Conservation (phyloP, 2,797 vertebrate species). For the Pagetopsis macropterus region DNA sequence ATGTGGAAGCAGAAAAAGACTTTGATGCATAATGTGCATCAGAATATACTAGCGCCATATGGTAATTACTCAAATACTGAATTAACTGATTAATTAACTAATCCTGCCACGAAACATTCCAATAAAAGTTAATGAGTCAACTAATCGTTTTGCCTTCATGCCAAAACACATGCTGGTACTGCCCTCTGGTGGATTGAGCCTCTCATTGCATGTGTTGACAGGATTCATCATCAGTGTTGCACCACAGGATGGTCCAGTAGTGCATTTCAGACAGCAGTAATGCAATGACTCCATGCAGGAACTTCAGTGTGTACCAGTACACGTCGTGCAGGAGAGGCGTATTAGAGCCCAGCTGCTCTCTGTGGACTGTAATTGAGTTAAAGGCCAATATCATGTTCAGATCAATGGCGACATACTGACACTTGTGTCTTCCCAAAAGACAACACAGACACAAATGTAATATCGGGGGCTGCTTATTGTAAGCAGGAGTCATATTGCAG, state of each 20-base stretch:
- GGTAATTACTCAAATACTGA: conserved; percentile 31
- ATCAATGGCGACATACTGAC: conserved; percentile 44
- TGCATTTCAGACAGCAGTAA: conserved; percentile 16
- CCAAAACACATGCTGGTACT: conserved; percentile 1
- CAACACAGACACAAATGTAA: conserved; percentile 28
- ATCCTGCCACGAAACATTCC: conserved; percentile 24
- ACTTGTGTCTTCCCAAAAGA: conserved; percentile 18
- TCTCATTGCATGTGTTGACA: conserved; percentile 11
- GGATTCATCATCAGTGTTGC: not conserved
- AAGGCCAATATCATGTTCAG: conserved; percentile 49
- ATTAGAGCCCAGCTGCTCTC: conserved; percentile 10
- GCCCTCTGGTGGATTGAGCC: conserved; percentile 48
- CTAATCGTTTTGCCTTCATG: too few relatives aligned
- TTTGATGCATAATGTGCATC: not conserved
- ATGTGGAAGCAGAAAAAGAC: conserved; percentile 37
- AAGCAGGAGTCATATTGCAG: conserved; percentile 44
- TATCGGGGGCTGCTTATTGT: conserved; percentile 10
- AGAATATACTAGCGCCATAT: not conserved
- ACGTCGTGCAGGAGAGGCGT: conserved; percentile 5
- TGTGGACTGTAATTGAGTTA: conserved; percentile 29
- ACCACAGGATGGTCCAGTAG: conserved; percentile 13
- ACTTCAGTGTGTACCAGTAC: conserved; percentile 8
- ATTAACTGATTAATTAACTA: conserved; percentile 29
- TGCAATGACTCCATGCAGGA: conserved; percentile 28
- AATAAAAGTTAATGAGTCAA: conserved; percentile 29